phyloP scores from a whole-genome alignment of 1,140 invertebrate species.

The Heliothis virescens region DNA sequence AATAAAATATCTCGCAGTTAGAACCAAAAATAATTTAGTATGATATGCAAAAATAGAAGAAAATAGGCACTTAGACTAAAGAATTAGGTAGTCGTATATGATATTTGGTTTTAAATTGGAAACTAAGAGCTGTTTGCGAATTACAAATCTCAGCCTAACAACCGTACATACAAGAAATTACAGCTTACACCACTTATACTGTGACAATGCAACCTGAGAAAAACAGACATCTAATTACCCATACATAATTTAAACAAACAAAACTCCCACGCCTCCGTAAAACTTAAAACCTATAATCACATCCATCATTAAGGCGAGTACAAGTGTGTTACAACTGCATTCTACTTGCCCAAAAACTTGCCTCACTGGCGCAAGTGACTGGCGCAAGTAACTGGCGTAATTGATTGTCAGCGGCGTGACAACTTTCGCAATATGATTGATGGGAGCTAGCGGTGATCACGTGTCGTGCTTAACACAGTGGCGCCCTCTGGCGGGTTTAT shows the following conservation, averaged over 20 bases:
- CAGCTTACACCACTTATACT: not conserved
- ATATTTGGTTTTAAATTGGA: too few relatives aligned
- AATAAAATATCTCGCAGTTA: too few relatives aligned
- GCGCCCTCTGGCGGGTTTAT: constrained; percentile 1
- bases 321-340: constrained; percentile 7
- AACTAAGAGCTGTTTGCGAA: too few relatives aligned
- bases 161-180: not conserved
- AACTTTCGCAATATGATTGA: constrained; percentile 38
- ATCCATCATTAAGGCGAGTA: constrained; percentile 21
- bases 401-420: constrained; percentile 41
- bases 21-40: too few relatives aligned
- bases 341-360: constrained; percentile 30
- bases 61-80: too few relatives aligned
- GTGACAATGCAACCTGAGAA: not conserved
- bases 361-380: not conserved
- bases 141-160: too few relatives aligned
- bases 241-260: constrained; percentile 15
- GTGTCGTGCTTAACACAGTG: constrained; percentile 21
- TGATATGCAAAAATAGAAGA: too few relatives aligned
- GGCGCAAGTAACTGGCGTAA: constrained; percentile 24
- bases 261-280: constrained; percentile 8
- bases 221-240: not conserved
- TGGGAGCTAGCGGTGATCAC: constrained; percentile 15
- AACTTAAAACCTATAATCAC: not conserved
- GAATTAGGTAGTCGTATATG: too few relatives aligned